These are phyloP conservation scores for Pristionchus fissidentatus DNA, from an alignment of 2,888 invertebrate genomes.

Conservation along the genomic window DNA sequence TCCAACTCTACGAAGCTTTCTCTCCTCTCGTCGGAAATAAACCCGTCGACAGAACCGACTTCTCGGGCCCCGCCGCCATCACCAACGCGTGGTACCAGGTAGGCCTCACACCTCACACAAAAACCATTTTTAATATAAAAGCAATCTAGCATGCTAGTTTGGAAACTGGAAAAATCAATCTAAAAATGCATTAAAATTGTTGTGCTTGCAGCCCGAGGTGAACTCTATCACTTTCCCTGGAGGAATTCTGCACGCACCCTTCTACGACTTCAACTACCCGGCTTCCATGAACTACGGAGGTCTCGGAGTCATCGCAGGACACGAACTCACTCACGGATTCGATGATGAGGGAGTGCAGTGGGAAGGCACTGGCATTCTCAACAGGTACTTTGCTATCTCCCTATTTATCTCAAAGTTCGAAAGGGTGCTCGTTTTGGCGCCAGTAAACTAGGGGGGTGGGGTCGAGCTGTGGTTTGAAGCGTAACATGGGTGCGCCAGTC, in stretches of 20 bases:
- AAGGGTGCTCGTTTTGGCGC: no score
- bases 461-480: no score
- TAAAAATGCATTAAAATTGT: no score
- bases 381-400: no score
- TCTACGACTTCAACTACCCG: slow-evolving; percentile 60
- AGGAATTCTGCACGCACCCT: neutral
- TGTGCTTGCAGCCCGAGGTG: no score
- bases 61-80: no score
- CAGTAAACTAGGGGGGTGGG: no score
- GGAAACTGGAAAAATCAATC: no score
- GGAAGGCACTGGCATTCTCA: slow-evolving; percentile 65
- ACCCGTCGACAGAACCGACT: neutral
- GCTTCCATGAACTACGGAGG: slow-evolving; percentile 51
- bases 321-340: slow-evolving; percentile 95
- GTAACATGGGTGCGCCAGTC: no score
- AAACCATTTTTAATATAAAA: neutral
- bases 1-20: slow-evolving; percentile 1
- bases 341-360: slow-evolving; percentile 82
- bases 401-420: no score
- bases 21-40: neutral
- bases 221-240: slow-evolving; percentile 71
- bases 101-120: neutral
- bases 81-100: no score
- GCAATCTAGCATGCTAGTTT: no score
- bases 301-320: slow-evolving; percentile 75